A percentile compares a stretch with the other conserved stretches of the same genome.
phyloP scores from a whole-genome alignment of 1,140 invertebrate species.

The Teleogryllus occipitalis region DNA sequence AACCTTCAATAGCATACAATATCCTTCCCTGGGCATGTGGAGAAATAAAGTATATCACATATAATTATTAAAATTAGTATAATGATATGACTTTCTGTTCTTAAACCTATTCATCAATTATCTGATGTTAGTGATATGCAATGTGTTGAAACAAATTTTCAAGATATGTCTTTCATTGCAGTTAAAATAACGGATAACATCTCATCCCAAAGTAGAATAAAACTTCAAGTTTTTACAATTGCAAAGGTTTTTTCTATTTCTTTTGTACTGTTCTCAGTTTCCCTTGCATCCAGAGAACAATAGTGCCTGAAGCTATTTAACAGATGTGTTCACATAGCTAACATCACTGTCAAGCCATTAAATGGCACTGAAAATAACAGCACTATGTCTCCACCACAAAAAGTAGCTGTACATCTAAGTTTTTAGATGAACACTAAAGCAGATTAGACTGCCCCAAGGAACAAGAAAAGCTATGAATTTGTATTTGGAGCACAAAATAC shows the following conservation, averaged over 20 bases:
- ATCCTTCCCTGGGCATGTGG: background rate
- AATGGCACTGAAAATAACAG: background rate
- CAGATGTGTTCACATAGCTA: background rate
- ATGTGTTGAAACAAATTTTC: background rate
- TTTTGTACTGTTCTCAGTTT: conserved; percentile 5
- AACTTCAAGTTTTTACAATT: background rate
- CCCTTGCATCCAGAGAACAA: background rate
- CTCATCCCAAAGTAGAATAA: background rate
- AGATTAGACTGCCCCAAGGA: too few relatives aligned
- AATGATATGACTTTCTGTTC: background rate
- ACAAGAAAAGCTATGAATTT: too few relatives aligned
- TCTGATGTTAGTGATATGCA: background rate
- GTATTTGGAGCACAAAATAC: too few relatives aligned
- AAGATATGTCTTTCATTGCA: conserved; percentile 5
- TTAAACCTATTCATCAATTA: conserved; percentile 3
- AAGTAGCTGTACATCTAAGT: background rate
- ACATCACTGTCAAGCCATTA: background rate
- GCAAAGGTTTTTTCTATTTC: background rate
- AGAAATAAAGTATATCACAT: background rate
- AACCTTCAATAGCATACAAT: background rate
- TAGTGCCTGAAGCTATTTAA: conserved; percentile 1
- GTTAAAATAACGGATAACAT: background rate
- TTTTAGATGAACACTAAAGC: too few relatives aligned
- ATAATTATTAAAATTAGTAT: background rate
- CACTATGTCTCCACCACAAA: background rate